phyloP scores from a whole-genome alignment of 2,797 vertebrate species.

The Choloepus didactylus region DNA sequence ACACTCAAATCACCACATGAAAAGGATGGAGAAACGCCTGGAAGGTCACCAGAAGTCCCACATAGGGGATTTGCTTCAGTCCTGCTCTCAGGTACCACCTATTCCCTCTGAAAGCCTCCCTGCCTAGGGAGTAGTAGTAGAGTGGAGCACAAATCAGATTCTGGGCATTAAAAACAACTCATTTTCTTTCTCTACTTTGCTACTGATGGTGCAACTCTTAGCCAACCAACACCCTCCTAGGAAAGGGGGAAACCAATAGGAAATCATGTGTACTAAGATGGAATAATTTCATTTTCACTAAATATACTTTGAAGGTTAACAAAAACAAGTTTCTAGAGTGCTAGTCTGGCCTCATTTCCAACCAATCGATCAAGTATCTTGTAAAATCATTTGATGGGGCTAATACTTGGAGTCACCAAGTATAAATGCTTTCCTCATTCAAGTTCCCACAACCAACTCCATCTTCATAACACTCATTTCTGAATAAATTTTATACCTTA shows the following conservation, averaged over 20 bases:
- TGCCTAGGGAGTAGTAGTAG: background rate
- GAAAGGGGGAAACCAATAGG: background rate
- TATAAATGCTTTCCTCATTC: background rate
- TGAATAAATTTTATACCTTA: constrained; percentile 44
- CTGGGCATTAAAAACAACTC: background rate
- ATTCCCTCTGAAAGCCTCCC: background rate
- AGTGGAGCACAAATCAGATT: background rate
- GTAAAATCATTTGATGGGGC: background rate
- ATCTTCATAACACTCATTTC: constrained; percentile 38
- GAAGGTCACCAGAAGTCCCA: background rate
- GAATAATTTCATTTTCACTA: constrained; percentile 54
- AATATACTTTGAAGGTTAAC: constrained; percentile 24
- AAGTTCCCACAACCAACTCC: constrained; percentile 1
- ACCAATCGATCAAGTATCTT: constrained; percentile 9
- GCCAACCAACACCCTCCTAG: constrained; percentile 22
- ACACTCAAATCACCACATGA: background rate
- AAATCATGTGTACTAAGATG: background rate
- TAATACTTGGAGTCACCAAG: background rate
- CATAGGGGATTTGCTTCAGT: background rate
- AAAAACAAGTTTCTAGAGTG: background rate
- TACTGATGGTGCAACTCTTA: background rate
- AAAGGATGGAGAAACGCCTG: background rate
- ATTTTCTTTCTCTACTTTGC: background rate
- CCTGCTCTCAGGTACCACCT: background rate
- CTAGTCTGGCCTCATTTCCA: background rate